Percentiles rank a stretch among this genome's conserved stretches.
Evolutionary conservation across 2,888 invertebrate genomes (phyloP).

Genomic region (Conchocele bisecta): DNA sequence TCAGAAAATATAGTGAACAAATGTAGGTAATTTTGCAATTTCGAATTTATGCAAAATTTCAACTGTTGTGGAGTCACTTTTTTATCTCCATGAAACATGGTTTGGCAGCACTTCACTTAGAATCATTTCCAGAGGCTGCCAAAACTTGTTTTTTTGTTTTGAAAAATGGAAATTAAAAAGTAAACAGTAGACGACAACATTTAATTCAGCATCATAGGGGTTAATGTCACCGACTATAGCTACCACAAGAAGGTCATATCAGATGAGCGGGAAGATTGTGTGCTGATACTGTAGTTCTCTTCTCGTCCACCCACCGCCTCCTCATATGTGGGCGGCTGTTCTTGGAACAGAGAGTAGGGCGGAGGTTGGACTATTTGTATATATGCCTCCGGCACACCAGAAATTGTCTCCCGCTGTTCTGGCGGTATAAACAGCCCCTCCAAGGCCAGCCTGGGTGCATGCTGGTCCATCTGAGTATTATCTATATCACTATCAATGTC

Average conservation of each 20-base stretch:
- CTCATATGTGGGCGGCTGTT: slow-evolving; percentile 68
- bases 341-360: slow-evolving; percentile 61
- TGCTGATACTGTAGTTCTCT: slow-evolving; percentile 22
- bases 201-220: no score
- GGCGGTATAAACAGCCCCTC: slow-evolving; percentile 47
- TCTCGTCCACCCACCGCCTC: slow-evolving; percentile 57
- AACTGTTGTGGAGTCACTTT: no score
- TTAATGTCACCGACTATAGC: no score
- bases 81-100: no score
- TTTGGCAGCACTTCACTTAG: no score
- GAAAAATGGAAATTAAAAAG: no score
- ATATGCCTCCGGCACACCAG: slow-evolving; percentile 11
- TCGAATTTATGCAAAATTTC: no score
- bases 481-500: slow-evolving; percentile 26
- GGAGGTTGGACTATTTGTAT: slow-evolving; percentile 52
- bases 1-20: no score
- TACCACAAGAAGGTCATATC: slow-evolving; percentile 53
- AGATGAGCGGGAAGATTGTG: slow-evolving; percentile 21
- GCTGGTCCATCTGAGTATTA: slow-evolving; percentile 14
- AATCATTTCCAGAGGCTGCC: no score
- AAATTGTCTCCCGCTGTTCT: slow-evolving; percentile 12
- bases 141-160: no score
- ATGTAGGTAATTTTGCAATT: no score
- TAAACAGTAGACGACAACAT: no score
- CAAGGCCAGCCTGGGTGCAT: slow-evolving; percentile 31